Percentiles rank a stretch among this genome's conserved stretches.
Evolutionary conservation across 2,113 vertebrate genomes (phyloP).

Genomic region (Chloebia gouldiae): DNA sequence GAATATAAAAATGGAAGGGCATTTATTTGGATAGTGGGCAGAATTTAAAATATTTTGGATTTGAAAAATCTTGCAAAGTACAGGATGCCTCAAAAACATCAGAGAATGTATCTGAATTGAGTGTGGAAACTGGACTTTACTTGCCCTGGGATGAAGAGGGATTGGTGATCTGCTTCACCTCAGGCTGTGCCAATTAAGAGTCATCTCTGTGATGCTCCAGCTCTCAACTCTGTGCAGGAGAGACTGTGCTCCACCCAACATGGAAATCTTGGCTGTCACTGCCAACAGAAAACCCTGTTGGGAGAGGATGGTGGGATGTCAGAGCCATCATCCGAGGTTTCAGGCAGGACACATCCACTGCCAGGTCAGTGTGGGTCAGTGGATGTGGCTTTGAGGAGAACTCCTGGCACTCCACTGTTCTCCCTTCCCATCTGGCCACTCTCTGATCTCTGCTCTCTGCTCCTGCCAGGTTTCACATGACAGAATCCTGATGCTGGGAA

Average conservation of each 20-base stretch:
- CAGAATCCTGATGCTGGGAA: background rate
- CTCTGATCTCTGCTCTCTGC: background rate
- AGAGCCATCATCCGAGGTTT: accelerated
- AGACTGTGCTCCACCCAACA: background rate
- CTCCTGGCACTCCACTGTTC: accelerated
- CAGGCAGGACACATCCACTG: background rate
- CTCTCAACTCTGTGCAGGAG: background rate
- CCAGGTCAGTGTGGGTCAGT: background rate
- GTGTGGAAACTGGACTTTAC: background rate
- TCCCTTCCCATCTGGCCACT: background rate
- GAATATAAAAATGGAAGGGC: background rate
- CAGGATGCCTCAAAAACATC: background rate
- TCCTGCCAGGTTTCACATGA: accelerated
- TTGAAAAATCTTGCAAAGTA: background rate
- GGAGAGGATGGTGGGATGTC: accelerated
- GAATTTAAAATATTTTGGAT: background rate
- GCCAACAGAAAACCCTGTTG: background rate
- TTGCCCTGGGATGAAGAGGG: background rate
- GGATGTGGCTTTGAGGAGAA: background rate
- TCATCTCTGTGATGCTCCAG: background rate
- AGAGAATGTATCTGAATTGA: background rate
- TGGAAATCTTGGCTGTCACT: background rate
- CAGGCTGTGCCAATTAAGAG: background rate
- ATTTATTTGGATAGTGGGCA: background rate
- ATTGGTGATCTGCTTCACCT: background rate